Evolutionary conservation across 2,113 vertebrate genomes (phyloP).

Genomic region (Amphilophus citrinellus): DNA sequence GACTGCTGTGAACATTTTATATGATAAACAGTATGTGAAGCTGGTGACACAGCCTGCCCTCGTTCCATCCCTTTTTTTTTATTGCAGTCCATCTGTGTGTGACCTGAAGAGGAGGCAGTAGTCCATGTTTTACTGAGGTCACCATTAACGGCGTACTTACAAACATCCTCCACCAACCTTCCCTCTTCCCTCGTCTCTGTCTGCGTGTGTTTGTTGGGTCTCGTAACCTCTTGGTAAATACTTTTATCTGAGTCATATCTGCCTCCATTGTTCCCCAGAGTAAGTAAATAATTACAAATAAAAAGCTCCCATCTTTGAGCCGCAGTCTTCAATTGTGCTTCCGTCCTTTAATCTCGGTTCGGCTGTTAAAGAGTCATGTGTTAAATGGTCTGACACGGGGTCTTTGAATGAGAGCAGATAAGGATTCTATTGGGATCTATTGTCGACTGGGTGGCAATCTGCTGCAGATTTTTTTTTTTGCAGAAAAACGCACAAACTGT

Average conservation of each 20-base stretch:
- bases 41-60: not conserved
- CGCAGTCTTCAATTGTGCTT: conserved; percentile 56
- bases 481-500: conserved; percentile 2
- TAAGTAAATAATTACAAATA: conserved; percentile 72
- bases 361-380: conserved; percentile 46
- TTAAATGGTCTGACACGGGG: conserved; percentile 39
- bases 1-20: not conserved
- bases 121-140: conserved; percentile 12
- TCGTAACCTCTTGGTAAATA: conserved; percentile 72
- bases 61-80: conserved; percentile 58
- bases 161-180: not conserved
- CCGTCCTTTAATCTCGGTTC: conserved; percentile 54
- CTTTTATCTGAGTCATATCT: conserved; percentile 70
- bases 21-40: not conserved
- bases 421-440: conserved; percentile 42
- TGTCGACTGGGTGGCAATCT: conserved; percentile 42
- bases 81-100: conserved; percentile 67
- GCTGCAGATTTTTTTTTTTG: not conserved
- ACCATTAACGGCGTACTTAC: conserved; percentile 42
- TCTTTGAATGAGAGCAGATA: conserved; percentile 60
- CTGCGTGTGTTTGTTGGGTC: conserved; percentile 32
- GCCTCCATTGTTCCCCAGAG: conserved; percentile 65
- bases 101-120: conserved; percentile 14
- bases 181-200: not conserved
- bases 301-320: conserved; percentile 67